A percentile compares a stretch with the other conserved stretches of the same genome.
Evolutionary conservation across 2,888 invertebrate genomes (phyloP).

Genomic region (Parnassius orleans): DNA sequence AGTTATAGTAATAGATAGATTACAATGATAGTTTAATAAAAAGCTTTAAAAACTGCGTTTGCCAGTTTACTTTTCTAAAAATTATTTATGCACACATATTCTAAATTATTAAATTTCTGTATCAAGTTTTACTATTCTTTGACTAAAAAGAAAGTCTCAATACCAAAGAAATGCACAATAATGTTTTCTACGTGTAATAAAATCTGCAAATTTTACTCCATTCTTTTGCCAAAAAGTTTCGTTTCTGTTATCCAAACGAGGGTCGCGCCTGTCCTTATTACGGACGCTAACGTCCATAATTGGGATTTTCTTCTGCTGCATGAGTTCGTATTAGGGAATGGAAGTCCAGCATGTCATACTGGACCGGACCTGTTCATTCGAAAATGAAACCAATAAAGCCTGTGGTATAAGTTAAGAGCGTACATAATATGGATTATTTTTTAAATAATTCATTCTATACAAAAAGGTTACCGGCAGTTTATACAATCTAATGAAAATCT

Average conservation of each 20-base stretch:
- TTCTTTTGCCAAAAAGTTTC: slow-evolving; percentile 19
- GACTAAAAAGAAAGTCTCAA: neutral
- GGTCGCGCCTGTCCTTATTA: slow-evolving; percentile 41
- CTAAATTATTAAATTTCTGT: neutral
- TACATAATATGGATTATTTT: no score
- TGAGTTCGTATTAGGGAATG: slow-evolving; percentile 46
- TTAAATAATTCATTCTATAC: no score
- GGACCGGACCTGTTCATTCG: slow-evolving; percentile 69
- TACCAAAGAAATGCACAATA: slow-evolving; percentile 1
- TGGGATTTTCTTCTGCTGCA: slow-evolving; percentile 39
- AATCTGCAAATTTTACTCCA: slow-evolving; percentile 19
- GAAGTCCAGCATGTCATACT: slow-evolving; percentile 60
- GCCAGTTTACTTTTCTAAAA: no score
- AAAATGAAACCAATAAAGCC: slow-evolving; percentile 78
- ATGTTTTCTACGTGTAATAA: slow-evolving; percentile 13
- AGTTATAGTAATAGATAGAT: no score
- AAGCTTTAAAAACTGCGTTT: no score
- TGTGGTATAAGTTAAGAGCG: slow-evolving; percentile 45
- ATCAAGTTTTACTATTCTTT: neutral
- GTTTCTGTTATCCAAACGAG: neutral
- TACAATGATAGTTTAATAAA: no score
- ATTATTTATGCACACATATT: no score
- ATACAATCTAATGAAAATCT: no score
- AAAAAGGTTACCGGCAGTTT: no score
- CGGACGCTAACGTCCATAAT: slow-evolving; percentile 48